Conservation (phyloP, 2,797 vertebrate species). For the Hafferia zeledoni region DNA sequence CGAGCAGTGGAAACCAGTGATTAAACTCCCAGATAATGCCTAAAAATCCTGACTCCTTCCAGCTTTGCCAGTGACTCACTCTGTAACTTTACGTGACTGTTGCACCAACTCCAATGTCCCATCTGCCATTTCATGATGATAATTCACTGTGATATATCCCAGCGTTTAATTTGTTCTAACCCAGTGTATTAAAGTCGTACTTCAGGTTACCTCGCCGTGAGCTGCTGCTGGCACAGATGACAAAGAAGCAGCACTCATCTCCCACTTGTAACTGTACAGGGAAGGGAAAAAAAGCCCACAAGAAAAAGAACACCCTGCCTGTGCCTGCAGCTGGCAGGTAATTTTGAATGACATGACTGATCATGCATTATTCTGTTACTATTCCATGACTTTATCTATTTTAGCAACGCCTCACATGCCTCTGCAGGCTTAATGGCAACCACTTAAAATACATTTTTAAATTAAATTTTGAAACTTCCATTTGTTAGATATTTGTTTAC, state of each 20-base stretch:
- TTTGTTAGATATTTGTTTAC: constrained; percentile 30
- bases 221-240: neutral
- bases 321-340: constrained; percentile 41
- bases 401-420: constrained; percentile 24
- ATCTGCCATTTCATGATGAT: neutral
- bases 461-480: constrained; percentile 2
- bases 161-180: neutral
- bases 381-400: neutral
- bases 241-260: neutral
- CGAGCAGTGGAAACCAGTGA: neutral
- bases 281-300: neutral
- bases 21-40: neutral
- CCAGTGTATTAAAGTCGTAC: neutral
- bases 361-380: neutral
- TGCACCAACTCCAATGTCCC: neutral
- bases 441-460: neutral
- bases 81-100: neutral
- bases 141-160: neutral
- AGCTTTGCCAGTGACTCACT: neutral
- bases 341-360: constrained; percentile 49
- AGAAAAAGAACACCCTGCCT: neutral
- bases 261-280: neutral
- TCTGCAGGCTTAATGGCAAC: constrained; percentile 24
- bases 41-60: neutral
- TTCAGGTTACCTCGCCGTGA: neutral